Percentiles rank a stretch among this genome's conserved stretches.
Conservation (phyloP, 2,888 invertebrate genomes). For the Netelia virgata region DNA sequence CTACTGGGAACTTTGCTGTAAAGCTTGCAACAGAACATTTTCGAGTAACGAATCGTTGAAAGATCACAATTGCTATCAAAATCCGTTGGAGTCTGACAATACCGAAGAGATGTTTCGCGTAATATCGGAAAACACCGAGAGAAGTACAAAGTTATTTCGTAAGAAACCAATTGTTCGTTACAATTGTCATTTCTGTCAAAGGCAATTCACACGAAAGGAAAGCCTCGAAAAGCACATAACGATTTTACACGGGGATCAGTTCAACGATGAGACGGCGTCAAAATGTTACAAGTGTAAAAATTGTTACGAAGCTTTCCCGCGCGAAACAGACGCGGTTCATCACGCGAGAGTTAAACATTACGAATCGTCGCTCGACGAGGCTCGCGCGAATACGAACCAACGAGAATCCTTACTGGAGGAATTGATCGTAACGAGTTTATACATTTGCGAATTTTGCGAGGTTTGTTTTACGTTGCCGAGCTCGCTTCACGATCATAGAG, state of each 20-base stretch:
- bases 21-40: neutral
- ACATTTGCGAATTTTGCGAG: constrained; percentile 76
- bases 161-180: constrained; percentile 55
- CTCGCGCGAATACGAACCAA: constrained; percentile 60
- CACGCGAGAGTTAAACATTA: constrained; percentile 65
- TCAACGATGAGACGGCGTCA: constrained; percentile 59
- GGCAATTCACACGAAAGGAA: constrained; percentile 75
- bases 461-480: constrained; percentile 72
- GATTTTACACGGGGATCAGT: constrained; percentile 67
- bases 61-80: constrained; percentile 16
- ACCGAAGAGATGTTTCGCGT: neutral
- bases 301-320: constrained; percentile 75
- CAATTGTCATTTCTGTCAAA: constrained; percentile 75
- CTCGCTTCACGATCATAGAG: constrained; percentile 73
- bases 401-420: constrained; percentile 70
- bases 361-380: constrained; percentile 13
- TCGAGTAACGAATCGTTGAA: neutral
- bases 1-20: too few species aligned
- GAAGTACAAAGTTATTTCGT: neutral
- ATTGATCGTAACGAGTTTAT: constrained; percentile 71
- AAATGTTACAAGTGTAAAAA: constrained; percentile 74
- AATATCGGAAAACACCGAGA: neutral
- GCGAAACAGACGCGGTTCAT: constrained; percentile 69
- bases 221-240: constrained; percentile 77
- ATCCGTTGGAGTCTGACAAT: neutral